Evolutionary conservation across 2,888 invertebrate species (phyloP).

Genomic region (Suillia variegata): DNA sequence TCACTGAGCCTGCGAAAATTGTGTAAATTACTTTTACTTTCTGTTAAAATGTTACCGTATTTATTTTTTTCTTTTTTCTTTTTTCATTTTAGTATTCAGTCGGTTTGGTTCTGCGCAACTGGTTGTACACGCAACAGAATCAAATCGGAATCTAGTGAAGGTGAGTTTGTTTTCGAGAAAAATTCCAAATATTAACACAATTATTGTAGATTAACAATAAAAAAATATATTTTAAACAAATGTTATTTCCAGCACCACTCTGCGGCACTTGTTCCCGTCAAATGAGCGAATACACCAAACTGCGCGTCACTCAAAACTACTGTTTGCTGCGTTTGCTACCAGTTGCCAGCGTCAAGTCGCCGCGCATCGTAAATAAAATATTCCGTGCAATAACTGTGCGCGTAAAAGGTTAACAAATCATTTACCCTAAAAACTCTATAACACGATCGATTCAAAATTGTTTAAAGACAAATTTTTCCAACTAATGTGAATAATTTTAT

Average conservation of each 20-base stretch:
- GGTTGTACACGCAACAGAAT: slow-evolving; percentile 51
- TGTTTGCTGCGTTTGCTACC: slow-evolving; percentile 48
- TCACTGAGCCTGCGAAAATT: slow-evolving; percentile 41
- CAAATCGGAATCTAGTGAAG: slow-evolving; percentile 41
- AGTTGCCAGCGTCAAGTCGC: slow-evolving; percentile 40
- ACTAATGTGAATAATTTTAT: neutral
- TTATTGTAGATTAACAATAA: neutral
- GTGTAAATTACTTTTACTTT: slow-evolving; percentile 40
- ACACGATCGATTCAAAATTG: neutral
- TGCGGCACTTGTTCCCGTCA: slow-evolving; percentile 47
- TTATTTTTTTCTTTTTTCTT: neutral
- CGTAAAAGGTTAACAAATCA: slow-evolving; percentile 39
- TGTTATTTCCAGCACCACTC: slow-evolving; percentile 42
- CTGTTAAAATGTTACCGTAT: neutral
- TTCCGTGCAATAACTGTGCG: slow-evolving; percentile 44
- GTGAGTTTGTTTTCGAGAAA: slow-evolving; percentile 37
- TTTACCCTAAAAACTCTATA: neutral
- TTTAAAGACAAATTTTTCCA: neutral
- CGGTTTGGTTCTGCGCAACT: slow-evolving; percentile 56
- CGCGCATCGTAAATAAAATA: slow-evolving; percentile 38
- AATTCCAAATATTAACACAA: neutral
- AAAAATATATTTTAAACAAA: neutral
- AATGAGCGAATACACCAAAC: slow-evolving; percentile 54
- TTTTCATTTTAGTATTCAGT: slow-evolving; percentile 46
- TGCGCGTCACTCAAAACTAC: slow-evolving; percentile 45